phyloP scores from a whole-genome alignment of 2,113 vertebrate species.

The Amphiprion ocellaris region DNA sequence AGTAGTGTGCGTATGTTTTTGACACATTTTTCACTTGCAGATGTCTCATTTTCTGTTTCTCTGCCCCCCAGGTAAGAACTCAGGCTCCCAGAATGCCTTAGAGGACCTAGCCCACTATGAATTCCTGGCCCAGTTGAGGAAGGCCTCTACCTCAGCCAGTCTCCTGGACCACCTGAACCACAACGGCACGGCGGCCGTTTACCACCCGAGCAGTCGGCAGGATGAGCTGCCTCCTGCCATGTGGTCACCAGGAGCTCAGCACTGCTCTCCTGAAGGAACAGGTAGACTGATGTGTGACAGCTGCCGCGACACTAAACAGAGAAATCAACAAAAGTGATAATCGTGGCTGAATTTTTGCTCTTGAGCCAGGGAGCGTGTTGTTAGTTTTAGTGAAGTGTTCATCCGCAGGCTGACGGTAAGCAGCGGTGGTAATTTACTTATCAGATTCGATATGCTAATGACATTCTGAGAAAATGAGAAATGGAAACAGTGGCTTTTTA shows the following conservation, averaged over 20 bases:
- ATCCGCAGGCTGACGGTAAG: constrained; percentile 1
- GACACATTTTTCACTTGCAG: background rate
- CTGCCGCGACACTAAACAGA: background rate
- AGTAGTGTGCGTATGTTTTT: background rate
- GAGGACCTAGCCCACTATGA: constrained; percentile 80
- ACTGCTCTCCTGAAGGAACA: constrained; percentile 74
- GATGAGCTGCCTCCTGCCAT: constrained; percentile 75
- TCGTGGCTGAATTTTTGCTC: background rate
- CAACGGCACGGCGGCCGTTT: constrained; percentile 63
- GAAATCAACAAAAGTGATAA: background rate
- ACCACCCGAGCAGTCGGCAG: constrained; percentile 51
- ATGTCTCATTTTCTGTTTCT: background rate
- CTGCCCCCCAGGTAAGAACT: constrained; percentile 69
- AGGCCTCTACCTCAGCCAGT: constrained; percentile 64
- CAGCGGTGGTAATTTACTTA: background rate
- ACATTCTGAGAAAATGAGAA: constrained; percentile 11
- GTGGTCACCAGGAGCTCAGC: constrained; percentile 81
- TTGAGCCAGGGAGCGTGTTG: background rate
- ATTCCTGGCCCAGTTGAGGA: constrained; percentile 79
- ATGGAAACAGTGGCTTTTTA: background rate
- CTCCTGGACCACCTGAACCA: constrained; percentile 63
- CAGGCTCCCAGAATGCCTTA: constrained; percentile 72
- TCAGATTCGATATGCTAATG: constrained; percentile 29
- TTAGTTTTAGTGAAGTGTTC: background rate
- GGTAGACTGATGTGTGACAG: constrained; percentile 56